Evolutionary conservation across 2,888 invertebrate genomes (phyloP).

Genomic region (Ormyrus pomaceus): DNA sequence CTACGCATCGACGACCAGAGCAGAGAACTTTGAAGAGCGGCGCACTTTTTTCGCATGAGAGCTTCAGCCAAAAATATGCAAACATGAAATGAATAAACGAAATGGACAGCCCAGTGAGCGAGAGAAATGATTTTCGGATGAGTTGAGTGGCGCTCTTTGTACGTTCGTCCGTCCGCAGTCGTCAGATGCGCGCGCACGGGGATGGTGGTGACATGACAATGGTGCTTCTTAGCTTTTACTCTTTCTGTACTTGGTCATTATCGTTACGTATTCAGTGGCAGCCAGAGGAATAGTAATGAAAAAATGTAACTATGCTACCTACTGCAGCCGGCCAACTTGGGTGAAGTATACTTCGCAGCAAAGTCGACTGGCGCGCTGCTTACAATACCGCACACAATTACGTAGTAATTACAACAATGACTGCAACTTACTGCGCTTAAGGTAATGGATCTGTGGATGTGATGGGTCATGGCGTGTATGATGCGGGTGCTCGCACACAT

Average conservation of each 20-base stretch:
- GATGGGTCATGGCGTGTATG: conserved; percentile 10
- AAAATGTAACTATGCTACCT: conserved; percentile 55
- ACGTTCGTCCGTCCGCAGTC: conserved; percentile 55
- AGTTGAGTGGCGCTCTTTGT: conserved; percentile 31
- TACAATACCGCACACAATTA: conserved; percentile 52
- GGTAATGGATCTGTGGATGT: conserved; percentile 43
- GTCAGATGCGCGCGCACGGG: conserved; percentile 36
- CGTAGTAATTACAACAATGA: conserved; percentile 53
- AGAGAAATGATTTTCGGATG: too few relatives aligned
- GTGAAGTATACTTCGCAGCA: conserved; percentile 60
- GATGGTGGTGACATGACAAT: background rate
- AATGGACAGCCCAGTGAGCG: background rate
- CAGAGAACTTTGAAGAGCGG: conserved; percentile 38
- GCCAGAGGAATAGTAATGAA: conserved; percentile 25
- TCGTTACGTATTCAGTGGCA: conserved; percentile 27
- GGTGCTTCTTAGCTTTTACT: background rate
- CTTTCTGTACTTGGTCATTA: background rate
- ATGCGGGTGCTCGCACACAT: conserved; percentile 31
- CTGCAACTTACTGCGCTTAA: conserved; percentile 52
- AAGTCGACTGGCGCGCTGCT: conserved; percentile 50
- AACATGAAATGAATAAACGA: background rate
- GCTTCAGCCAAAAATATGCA: background rate
- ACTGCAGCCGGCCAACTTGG: conserved; percentile 58
- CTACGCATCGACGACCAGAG: conserved; percentile 26
- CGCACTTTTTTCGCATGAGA: background rate